A percentile compares a stretch with the other conserved stretches of the same genome.
Conservation (phyloP, 2,113 vertebrate species). For the Phrynocephalus versicolor region DNA sequence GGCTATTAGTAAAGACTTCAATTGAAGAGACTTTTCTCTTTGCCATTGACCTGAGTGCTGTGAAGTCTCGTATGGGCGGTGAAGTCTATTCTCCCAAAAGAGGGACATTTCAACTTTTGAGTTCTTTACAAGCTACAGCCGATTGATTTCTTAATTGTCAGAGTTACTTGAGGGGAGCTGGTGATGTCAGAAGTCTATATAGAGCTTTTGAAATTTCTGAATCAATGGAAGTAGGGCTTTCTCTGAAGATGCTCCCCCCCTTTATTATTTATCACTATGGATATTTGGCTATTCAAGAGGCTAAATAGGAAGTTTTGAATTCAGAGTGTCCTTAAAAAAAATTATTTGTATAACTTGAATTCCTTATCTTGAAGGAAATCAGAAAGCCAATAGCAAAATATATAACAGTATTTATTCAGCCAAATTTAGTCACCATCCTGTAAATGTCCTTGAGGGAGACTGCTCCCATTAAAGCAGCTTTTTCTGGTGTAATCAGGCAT, state of each 20-base stretch:
- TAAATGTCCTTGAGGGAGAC: background rate
- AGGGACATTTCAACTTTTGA: background rate
- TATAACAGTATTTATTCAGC: background rate
- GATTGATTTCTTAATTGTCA: constrained; percentile 14
- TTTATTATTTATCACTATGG: background rate
- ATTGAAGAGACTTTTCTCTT: background rate
- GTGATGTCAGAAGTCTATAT: background rate
- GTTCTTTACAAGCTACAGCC: background rate
- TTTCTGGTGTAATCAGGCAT: no score
- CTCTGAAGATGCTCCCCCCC: background rate
- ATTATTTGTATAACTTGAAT: background rate
- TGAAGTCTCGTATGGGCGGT: background rate
- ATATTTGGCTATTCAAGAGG: background rate
- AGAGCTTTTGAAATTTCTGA: background rate
- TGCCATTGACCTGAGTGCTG: background rate
- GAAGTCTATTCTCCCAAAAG: background rate
- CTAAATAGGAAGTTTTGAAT: background rate
- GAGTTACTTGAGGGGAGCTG: background rate
- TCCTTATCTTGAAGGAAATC: background rate
- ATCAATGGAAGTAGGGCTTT: background rate
- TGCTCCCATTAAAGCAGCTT: no score
- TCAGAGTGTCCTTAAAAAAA: no score
- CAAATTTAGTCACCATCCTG: background rate
- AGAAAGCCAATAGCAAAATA: background rate
- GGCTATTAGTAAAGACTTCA: background rate